Evolutionary conservation across 2,113 vertebrate genomes (phyloP).

Genomic region (Chascanopsetta lugubris): DNA sequence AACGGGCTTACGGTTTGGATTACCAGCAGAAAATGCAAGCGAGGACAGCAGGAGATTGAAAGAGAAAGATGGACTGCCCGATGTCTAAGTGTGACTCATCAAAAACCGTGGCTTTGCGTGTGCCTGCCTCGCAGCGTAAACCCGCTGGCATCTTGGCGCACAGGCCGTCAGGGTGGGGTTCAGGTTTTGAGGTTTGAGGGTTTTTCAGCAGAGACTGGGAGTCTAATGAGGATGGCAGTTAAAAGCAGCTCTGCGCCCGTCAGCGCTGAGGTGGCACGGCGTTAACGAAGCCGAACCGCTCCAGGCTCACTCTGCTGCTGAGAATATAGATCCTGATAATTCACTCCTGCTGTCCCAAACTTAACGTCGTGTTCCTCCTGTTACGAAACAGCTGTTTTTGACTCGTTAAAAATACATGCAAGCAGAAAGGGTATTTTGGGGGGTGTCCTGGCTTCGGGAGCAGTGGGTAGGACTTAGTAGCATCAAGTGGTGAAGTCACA

Average conservation of each 20-base stretch:
- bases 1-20: too few species aligned
- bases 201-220: constrained; percentile 43
- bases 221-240: constrained; percentile 66
- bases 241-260: constrained; percentile 68
- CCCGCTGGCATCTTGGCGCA: constrained; percentile 24
- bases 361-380: too few species aligned
- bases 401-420: too few species aligned
- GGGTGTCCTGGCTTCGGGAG: too few species aligned
- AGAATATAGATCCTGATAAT: constrained; percentile 1
- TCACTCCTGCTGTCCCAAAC: neutral
- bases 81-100: too few species aligned
- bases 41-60: too few species aligned
- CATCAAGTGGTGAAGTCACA: too few species aligned
- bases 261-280: constrained; percentile 73
- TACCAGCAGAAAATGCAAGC: too few species aligned
- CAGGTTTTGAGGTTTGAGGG: constrained; percentile 58
- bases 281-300: constrained; percentile 44
- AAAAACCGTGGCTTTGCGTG: neutral
- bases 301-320: constrained; percentile 20
- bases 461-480: too few species aligned
- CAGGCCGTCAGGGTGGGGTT: constrained; percentile 43
- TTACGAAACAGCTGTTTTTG: too few species aligned
- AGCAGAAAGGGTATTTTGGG: too few species aligned
- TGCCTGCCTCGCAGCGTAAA: neutral
- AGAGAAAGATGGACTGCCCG: too few species aligned